These are phyloP conservation scores for Batillaria attramentaria DNA, from an alignment of 1,140 invertebrate species.

Conservation along the genomic window DNA sequence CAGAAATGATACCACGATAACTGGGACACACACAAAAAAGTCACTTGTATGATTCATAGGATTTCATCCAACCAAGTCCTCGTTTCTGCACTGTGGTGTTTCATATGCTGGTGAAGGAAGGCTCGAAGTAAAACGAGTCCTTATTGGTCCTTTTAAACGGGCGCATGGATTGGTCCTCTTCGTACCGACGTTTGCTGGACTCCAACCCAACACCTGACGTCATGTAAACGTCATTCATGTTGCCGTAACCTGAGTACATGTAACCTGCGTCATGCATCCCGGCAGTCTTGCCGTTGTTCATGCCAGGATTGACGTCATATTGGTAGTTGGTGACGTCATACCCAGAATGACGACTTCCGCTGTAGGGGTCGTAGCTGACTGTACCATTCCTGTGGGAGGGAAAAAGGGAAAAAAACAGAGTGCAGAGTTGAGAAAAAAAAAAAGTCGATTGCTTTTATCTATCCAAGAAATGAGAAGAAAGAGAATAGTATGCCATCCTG, in stretches of 20 bases:
- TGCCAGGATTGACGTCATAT: slow-evolving; percentile 10
- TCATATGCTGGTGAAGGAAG: slow-evolving; percentile 23
- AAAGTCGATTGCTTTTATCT: neutral
- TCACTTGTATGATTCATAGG: neutral
- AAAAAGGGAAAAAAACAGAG: neutral
- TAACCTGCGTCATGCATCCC: neutral
- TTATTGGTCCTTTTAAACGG: slow-evolving; percentile 7
- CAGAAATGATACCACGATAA: neutral
- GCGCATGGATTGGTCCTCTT: slow-evolving; percentile 22
- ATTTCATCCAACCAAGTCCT: too few species aligned
- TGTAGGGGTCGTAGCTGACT: slow-evolving; percentile 18
- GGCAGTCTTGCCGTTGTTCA: neutral
- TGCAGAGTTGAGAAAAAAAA: too few species aligned
- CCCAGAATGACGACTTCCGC: neutral
- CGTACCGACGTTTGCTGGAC: slow-evolving; percentile 17
- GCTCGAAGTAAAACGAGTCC: slow-evolving; percentile 17
- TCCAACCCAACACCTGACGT: slow-evolving; percentile 11
- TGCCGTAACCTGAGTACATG: slow-evolving; percentile 18
- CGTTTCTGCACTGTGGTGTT: too few species aligned
- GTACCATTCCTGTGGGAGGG: slow-evolving; percentile 5
- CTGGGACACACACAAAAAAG: neutral
- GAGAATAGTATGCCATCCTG: neutral
- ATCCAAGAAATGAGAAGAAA: neutral
- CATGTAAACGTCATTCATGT: slow-evolving; percentile 24
- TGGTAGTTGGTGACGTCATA: slow-evolving; percentile 10